Base-by-base conservation (phyloP, 92 coral and sea anemone species). In the Heteractis magnifica region DNA sequence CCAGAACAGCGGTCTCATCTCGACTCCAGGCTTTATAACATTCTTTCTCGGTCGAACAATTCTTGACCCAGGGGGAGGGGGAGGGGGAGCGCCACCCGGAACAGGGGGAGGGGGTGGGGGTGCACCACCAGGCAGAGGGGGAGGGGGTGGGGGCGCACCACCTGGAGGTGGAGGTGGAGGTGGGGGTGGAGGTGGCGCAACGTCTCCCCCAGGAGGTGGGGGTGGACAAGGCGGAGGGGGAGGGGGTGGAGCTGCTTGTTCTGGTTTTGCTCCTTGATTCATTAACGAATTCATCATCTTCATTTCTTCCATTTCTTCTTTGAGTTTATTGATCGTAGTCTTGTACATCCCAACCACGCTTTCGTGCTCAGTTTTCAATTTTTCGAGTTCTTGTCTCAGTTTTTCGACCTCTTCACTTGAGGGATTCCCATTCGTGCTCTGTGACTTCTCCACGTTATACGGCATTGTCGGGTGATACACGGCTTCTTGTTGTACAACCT, bases 1-100 rank as follows among this genome's bases (percentile, higher is more conserved):
- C 99, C 99, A 97, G 85, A 97, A 97, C 89, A 97, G 85, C 56
- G 98, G 99, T 74, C 96, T 97, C 99, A 97, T 97, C 74, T 97
- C 99, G 26, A 92, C 93, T n/a, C 92, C 93, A 2, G 99, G 99
- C 74, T 94, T 97, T 79, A 97, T 88, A 62, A 87, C 94, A 3
- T 88, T 78, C 77, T 97, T 97, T 70, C 82, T 92, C 41, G 98
- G 99, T 84, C 93, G 87, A n/a, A 76, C 91, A 10, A 78, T 58
- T n/a, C 88, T 81, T 52, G 86, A 93, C 21, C 87, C 86, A 23
- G 96, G 95, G 58, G 95, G 94, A 52, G 95, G 96, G 20, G 83
- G 85, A 44, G 94, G 92, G 6, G 95, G 88, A 8, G 74, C 87
- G 77, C 52, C 81, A 72, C 84, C 83, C 51, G 70, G 90, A 9